phyloP scores from a whole-genome alignment of 2,797 vertebrate species.

The Typhlichthys eigenmanni region DNA sequence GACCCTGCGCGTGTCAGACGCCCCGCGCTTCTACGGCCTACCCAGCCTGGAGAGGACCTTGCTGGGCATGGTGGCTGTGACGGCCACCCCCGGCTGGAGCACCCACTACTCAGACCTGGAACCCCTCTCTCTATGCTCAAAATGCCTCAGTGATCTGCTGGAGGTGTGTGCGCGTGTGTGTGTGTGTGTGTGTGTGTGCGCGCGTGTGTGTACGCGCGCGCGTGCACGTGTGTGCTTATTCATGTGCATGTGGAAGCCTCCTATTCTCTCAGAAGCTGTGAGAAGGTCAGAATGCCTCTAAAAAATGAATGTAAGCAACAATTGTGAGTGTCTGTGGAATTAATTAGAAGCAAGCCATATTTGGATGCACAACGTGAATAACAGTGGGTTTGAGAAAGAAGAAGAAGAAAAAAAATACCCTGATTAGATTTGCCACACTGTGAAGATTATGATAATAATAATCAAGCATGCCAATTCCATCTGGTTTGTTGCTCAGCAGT shows the following conservation, averaged over 20 bases:
- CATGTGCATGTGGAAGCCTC: constrained; percentile 17
- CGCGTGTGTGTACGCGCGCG: constrained; percentile 16
- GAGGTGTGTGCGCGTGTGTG: constrained; percentile 76
- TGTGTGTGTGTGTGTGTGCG: constrained; percentile 1
- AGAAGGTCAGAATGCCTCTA: constrained; percentile 29
- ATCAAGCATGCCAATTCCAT: constrained; percentile 72
- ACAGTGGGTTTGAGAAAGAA: constrained; percentile 34
- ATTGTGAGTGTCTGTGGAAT: constrained; percentile 58
- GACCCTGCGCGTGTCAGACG: constrained; percentile 88
- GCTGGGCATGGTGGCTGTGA: constrained; percentile 87
- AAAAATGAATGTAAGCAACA: constrained; percentile 35
- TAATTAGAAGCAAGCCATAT: constrained; percentile 65
- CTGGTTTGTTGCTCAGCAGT: constrained; percentile 66
- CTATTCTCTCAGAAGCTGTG: constrained; percentile 23
- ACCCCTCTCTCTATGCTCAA: constrained; percentile 82
- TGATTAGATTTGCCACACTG: constrained; percentile 57
- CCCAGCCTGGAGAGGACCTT: constrained; percentile 92
- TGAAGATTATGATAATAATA: constrained; percentile 71
- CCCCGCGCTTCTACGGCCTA: constrained; percentile 93
- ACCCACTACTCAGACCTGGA: constrained; percentile 76
- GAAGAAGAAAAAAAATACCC: constrained; percentile 50
- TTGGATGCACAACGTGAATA: constrained; percentile 56
- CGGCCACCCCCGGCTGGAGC: constrained; percentile 89
- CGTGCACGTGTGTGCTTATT: constrained; percentile 35
- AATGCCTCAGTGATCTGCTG: constrained; percentile 89